These are phyloP conservation scores for Zapus hudsonius DNA, from an alignment of 2,113 vertebrate genomes.

Conservation along the genomic window DNA sequence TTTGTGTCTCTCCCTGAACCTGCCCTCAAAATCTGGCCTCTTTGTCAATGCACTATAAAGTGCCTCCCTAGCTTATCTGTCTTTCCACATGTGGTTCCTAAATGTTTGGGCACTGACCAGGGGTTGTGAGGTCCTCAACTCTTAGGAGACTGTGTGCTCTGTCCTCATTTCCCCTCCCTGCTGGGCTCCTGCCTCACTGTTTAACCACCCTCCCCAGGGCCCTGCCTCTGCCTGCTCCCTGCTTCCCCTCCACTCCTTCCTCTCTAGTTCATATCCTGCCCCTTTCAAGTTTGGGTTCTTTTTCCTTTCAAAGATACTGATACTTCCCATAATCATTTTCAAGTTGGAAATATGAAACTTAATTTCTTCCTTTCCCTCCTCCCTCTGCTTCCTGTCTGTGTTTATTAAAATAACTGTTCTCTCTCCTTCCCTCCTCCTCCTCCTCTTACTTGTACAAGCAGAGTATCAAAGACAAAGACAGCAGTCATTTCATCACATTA, in stretches of 20 bases:
- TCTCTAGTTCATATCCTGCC: slow-evolving; percentile 57
- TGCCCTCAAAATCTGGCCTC: not conserved
- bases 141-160: not conserved
- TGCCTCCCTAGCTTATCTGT: not conserved
- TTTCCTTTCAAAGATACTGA: slow-evolving; percentile 66
- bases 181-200: not conserved
- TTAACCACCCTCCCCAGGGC: slow-evolving; percentile 50
- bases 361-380: slow-evolving; percentile 23
- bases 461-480: not conserved
- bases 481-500: not conserved
- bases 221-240: not conserved
- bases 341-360: slow-evolving; percentile 71
- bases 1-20: not conserved
- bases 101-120: not conserved
- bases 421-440: not conserved
- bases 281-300: slow-evolving; percentile 70
- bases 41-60: not conserved
- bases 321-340: slow-evolving; percentile 69
- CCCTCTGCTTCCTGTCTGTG: slow-evolving; percentile 43
- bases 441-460: not conserved
- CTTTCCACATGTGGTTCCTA: slow-evolving; percentile 29
- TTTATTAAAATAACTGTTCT: slow-evolving; percentile 55
- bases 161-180: not conserved
- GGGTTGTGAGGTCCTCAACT: not conserved
- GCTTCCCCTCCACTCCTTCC: slow-evolving; percentile 61